Conservation (phyloP, 2,888 invertebrate genomes). For the Chrysomela aeneicollis region DNA sequence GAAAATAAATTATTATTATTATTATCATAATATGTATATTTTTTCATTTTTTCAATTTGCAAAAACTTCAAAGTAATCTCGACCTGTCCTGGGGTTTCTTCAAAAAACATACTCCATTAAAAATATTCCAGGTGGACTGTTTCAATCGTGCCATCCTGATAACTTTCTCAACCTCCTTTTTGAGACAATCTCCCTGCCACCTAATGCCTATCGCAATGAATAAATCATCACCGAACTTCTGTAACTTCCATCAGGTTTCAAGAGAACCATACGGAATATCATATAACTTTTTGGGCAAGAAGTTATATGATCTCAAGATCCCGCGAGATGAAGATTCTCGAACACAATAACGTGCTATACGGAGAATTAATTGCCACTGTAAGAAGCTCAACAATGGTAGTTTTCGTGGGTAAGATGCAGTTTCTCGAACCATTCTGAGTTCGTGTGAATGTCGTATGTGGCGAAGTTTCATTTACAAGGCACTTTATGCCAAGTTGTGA, state of each 20-base stretch:
- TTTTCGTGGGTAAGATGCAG: slow-evolving; percentile 14
- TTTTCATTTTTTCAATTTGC: too few species aligned
- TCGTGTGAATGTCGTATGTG: slow-evolving; percentile 11
- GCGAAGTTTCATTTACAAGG: background rate
- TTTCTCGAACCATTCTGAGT: background rate
- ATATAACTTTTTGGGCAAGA: slow-evolving; percentile 11
- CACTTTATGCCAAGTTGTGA: slow-evolving; percentile 13
- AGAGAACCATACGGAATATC: slow-evolving; percentile 8
- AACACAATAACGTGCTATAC: background rate
- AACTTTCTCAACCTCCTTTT: too few species aligned
- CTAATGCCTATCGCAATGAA: slow-evolving; percentile 9
- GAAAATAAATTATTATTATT: too few species aligned
- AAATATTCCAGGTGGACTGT: too few species aligned
- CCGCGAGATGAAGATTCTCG: background rate
- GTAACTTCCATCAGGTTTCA: slow-evolving; percentile 12
- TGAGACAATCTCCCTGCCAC: background rate
- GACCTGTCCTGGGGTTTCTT: too few species aligned
- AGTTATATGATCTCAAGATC: slow-evolving; percentile 22
- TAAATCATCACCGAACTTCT: slow-evolving; percentile 20
- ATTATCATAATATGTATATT: too few species aligned
- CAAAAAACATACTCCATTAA: too few species aligned
- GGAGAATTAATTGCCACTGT: slow-evolving; percentile 17
- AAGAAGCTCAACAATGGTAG: slow-evolving; percentile 20
- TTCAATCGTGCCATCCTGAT: too few species aligned
- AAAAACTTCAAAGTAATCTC: too few species aligned